Evolutionary conservation across 2,113 vertebrate species (phyloP), one percentile per base, ranked within the genome.

Genomic region (Charina bottae): DNA sequence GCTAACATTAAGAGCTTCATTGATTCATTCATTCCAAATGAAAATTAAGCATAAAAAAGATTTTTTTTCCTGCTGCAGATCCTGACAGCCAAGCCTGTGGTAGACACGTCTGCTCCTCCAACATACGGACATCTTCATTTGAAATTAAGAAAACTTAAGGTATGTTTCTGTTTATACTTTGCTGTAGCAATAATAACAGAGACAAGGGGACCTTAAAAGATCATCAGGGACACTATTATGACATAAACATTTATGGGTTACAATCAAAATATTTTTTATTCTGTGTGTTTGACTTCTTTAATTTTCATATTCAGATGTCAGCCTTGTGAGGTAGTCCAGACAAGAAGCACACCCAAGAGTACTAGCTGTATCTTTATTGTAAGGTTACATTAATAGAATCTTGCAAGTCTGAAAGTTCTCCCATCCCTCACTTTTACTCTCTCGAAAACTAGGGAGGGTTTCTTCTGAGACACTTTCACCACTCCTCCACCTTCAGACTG

Each of bases 61-160:
- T 1, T 26, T 83, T 92, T 0, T 92, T 92, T 94, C 94, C 56
- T 94, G 10, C 96, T 96, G 2, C 92, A 99, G 98, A 97, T 99
- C 12, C 97, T 96, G 93, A 95, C 96, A 54, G 97, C 96, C 85
- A 98, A 97, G 95, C 68, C 97, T 26, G 92, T 95, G 55, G 95
- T 98, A 89, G 97, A 97, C 93, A 96, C 90, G 1, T 83, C 26
- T 17, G 58, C 97, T 88, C 98, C 98, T 5, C 91, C 90, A 92
- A 94, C 78, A 23, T 97, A 97, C 2, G 0, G 24, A 58, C 97
- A 98, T 93, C 93, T 98, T 78, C 64, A 93, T n/a, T 88, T 97
- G 92, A 98, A 97, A 28, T 90, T 97, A 83, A 98, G 97, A 96
- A 98, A 97, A 86, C 93, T 96, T 78, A 97, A 98, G 97, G 98